Conservation (phyloP, 2,113 vertebrate species). For the Misgurnus mizolepis region DNA sequence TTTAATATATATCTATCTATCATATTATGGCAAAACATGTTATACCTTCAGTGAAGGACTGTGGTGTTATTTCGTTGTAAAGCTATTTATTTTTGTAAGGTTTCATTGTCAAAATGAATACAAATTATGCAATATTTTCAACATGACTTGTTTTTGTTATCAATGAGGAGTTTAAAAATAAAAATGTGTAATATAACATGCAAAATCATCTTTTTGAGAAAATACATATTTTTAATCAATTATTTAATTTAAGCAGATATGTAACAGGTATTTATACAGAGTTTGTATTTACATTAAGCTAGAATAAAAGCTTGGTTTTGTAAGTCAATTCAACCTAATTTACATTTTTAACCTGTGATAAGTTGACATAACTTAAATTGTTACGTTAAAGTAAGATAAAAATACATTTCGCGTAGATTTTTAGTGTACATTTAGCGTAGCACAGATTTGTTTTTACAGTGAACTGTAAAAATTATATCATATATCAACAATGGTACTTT, state of each 20-base stretch:
- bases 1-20: constrained; percentile 46
- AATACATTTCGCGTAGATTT: no score
- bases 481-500: no score
- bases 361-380: no score
- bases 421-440: no score
- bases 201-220: not conserved
- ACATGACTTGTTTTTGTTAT: constrained; percentile 68
- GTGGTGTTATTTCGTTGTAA: constrained; percentile 70
- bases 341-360: no score
- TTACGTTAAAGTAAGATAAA: no score
- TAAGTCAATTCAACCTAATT: no score
- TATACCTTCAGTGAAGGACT: constrained; percentile 81
- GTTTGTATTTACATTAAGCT: not conserved
- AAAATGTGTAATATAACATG: constrained; percentile 8
- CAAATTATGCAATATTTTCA: constrained; percentile 56
- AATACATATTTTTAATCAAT: not conserved
- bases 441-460: no score
- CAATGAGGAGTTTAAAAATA: constrained; percentile 67
- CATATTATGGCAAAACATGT: constrained; percentile 40
- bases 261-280: not conserved
- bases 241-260: not conserved
- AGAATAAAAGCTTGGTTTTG: no score
- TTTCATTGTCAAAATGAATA: constrained; percentile 66
- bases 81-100: constrained; percentile 70
- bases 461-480: no score